Conservation (phyloP, 2,888 invertebrate species). For the Clanis bilineata region DNA sequence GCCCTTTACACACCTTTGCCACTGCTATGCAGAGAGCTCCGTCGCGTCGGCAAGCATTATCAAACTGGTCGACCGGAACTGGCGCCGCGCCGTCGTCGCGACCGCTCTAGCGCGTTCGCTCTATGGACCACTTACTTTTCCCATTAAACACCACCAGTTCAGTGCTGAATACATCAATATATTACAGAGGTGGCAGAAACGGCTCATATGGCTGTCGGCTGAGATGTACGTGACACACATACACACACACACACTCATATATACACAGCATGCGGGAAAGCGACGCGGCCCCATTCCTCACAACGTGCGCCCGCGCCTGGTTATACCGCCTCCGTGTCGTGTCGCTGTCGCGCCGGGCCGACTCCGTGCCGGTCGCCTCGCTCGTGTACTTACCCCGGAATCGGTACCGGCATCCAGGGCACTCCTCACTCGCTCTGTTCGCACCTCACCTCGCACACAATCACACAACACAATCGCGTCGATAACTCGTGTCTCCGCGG, state of each 20-base stretch:
- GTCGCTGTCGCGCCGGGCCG: conserved; percentile 20
- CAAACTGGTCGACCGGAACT: neutral
- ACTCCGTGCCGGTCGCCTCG: neutral
- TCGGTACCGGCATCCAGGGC: neutral
- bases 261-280: conserved; percentile 43
- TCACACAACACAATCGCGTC: conserved; percentile 54
- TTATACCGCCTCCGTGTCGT: conserved; percentile 42
- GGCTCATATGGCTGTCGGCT: neutral
- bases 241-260: conserved; percentile 5
- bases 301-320: conserved; percentile 39
- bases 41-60: neutral
- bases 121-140: neutral
- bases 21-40: neutral
- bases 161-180: neutral
- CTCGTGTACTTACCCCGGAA: conserved; percentile 6
- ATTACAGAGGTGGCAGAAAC: neutral
- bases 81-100: neutral
- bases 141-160: neutral
- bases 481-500: conserved; percentile 61
- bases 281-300: conserved; percentile 49
- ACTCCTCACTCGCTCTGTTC: conserved; percentile 24
- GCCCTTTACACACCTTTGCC: neutral
- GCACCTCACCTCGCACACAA: conserved; percentile 25
- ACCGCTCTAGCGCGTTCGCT: neutral
- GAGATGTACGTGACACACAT: neutral